Evolutionary conservation across 2,888 invertebrate genomes (phyloP).

Genomic region (Galeruca laticollis): DNA sequence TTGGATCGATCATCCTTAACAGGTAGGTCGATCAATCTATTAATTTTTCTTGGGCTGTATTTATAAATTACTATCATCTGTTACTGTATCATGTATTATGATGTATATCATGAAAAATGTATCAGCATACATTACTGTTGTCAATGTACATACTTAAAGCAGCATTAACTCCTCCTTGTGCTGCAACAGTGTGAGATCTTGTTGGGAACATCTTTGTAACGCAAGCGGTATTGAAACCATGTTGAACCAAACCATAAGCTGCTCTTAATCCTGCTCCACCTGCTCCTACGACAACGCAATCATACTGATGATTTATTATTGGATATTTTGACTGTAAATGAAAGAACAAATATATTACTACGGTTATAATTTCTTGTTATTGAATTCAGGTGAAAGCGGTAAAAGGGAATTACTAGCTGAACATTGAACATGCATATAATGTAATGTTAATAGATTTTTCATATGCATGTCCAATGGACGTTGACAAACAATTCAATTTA

Average conservation of each 20-base stretch:
- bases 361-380: too few species aligned
- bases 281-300: conserved; percentile 82
- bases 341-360: background rate
- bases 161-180: conserved; percentile 87
- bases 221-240: conserved; percentile 81
- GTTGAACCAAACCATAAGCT: conserved; percentile 78
- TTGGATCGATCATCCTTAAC: too few species aligned
- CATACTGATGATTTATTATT: conserved; percentile 74
- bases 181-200: conserved; percentile 81
- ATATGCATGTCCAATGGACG: too few species aligned
- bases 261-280: conserved; percentile 82
- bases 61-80: too few species aligned
- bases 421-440: too few species aligned
- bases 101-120: too few species aligned
- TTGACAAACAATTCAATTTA: too few species aligned
- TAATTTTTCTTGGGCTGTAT: too few species aligned
- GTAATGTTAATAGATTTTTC: too few species aligned
- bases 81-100: too few species aligned
- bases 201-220: conserved; percentile 83
- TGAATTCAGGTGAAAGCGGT: background rate
- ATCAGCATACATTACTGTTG: background rate
- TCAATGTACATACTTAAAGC: conserved; percentile 70
- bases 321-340: conserved; percentile 43
- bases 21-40: too few species aligned
- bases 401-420: background rate